phyloP scores from a whole-genome alignment of 2,797 vertebrate species.

The Cynodonichthys magdalenae region DNA sequence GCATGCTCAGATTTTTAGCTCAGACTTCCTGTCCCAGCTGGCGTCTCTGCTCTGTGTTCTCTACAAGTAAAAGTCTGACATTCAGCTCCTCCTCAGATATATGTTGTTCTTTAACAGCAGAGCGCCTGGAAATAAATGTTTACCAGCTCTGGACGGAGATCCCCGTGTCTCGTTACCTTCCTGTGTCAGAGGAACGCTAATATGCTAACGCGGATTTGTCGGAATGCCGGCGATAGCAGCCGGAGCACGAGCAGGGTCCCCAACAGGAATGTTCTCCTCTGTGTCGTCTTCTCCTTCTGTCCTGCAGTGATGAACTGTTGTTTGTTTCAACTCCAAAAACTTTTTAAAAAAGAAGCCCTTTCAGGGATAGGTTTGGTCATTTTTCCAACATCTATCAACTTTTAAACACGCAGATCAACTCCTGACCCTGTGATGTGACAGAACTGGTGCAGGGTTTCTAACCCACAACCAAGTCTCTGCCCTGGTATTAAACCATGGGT shows the following conservation, averaged over 20 bases:
- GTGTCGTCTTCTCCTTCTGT: constrained; percentile 79
- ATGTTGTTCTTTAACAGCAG: constrained; percentile 52
- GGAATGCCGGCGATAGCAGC: constrained; percentile 64
- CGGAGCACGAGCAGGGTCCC: constrained; percentile 69
- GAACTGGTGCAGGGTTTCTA: constrained; percentile 8
- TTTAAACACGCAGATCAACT: too few relatives aligned
- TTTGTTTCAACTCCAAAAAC: too few relatives aligned
- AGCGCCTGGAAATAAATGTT: constrained; percentile 75
- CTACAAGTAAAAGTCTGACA: constrained; percentile 9
- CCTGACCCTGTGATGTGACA: constrained; percentile 3
- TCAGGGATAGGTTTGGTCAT: too few relatives aligned
- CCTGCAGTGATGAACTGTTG: constrained; percentile 3
- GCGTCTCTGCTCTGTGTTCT: not conserved
- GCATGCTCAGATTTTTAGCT: too few relatives aligned
- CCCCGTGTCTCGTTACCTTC: constrained; percentile 70
- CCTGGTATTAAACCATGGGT: constrained; percentile 5
- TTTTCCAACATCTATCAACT: too few relatives aligned
- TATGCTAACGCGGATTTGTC: constrained; percentile 71
- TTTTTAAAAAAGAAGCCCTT: too few relatives aligned
- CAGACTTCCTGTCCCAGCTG: too few relatives aligned
- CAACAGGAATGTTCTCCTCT: constrained; percentile 76
- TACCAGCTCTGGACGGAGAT: constrained; percentile 76
- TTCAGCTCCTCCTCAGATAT: constrained; percentile 45
- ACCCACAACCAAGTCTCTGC: constrained; percentile 24
- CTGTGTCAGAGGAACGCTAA: constrained; percentile 80